Conservation (phyloP, 92 coral and sea anemone genomes). For the Zoanthus solanderi region DNA sequence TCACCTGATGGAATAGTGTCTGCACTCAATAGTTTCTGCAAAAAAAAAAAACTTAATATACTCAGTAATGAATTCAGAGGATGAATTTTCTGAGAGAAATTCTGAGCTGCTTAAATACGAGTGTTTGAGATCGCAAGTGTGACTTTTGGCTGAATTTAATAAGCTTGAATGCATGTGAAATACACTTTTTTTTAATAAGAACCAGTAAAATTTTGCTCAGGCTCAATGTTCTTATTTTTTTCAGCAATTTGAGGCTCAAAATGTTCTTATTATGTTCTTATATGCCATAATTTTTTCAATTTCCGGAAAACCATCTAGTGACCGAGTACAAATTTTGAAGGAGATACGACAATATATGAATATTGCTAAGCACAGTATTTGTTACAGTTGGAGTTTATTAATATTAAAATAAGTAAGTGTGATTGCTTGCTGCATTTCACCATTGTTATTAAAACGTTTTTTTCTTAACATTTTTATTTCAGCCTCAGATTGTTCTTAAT, state of each 20-base stretch:
- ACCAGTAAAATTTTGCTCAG: slow-evolving; percentile 7
- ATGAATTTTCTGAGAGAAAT: slow-evolving; percentile 6
- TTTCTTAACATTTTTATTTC: too few relatives aligned
- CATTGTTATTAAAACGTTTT: too few relatives aligned
- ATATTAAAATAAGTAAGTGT: too few relatives aligned
- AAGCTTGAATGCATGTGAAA: not conserved
- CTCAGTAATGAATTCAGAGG: slow-evolving; percentile 8
- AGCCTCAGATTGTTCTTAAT: too few relatives aligned
- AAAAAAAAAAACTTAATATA: slow-evolving; percentile 2
- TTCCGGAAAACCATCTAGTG: slow-evolving; percentile 5
- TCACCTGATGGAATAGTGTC: slow-evolving; percentile 9
- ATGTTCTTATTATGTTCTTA: slow-evolving; percentile 1
- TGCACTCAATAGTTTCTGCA: slow-evolving; percentile 8
- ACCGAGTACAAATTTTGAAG: too few relatives aligned
- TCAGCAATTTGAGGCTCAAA: slow-evolving; percentile 8
- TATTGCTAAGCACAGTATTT: too few relatives aligned
- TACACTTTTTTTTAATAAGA: too few relatives aligned
- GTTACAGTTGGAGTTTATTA: too few relatives aligned
- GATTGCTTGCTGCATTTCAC: too few relatives aligned
- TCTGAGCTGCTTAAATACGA: slow-evolving; percentile 8
- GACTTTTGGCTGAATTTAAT: slow-evolving; percentile 3
- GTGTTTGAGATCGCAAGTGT: slow-evolving; percentile 9
- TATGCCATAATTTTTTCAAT: slow-evolving; percentile 5
- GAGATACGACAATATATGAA: too few relatives aligned
- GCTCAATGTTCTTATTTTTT: slow-evolving; percentile 8